Base-by-base conservation (phyloP, 2,888 invertebrate species). In the Hylaea fasciaria region DNA sequence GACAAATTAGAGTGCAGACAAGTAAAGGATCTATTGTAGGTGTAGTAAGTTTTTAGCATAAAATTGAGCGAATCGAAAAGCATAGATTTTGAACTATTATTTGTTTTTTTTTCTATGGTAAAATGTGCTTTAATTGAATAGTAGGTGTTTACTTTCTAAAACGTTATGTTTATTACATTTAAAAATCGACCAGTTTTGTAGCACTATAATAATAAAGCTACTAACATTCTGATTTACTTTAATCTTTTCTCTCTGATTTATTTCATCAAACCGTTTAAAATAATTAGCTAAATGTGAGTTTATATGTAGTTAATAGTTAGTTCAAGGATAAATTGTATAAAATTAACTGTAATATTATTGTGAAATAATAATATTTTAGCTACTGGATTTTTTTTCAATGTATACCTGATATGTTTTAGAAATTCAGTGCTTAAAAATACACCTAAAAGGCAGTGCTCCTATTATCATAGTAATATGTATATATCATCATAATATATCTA, bases 1-100 rank as follows among this genome's bases (percentile, higher is more conserved):
- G 74, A 71, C 64, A 77, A 72, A 80, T 89, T 91, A 90, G 68
- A 82, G 85, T 84, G 86, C 87, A 57, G 76, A 76, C 58, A 68
- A 69, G 74, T 49, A 44, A 40, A 44, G 17, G 28, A 32, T 45
- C 9, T 40, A 41, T 47, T 41, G 22, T 40, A 12, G n/a, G n/a
- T n/a, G n/a, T n/a, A n/a, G n/a, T 50, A 52, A 22, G 28, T 28
- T 49, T 46, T 22, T 43, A 56, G 43, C 17, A 16, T 22, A 22
- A 12, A 53, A 39, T 50, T 41, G 29, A 56, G 60, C 50, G 53
- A 49, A 54, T 39, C 16, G 14, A 43, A 66, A 69, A 54, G 53
- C 39, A 37, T 51, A 55, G 49, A 39, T 32, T 62, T 55, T 39
- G 32, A 53, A 32, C 16, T 57, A 45, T 29, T 17, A 49, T 39